Conservation (phyloP, 2,113 vertebrate genomes). For the Canis aureus region DNA sequence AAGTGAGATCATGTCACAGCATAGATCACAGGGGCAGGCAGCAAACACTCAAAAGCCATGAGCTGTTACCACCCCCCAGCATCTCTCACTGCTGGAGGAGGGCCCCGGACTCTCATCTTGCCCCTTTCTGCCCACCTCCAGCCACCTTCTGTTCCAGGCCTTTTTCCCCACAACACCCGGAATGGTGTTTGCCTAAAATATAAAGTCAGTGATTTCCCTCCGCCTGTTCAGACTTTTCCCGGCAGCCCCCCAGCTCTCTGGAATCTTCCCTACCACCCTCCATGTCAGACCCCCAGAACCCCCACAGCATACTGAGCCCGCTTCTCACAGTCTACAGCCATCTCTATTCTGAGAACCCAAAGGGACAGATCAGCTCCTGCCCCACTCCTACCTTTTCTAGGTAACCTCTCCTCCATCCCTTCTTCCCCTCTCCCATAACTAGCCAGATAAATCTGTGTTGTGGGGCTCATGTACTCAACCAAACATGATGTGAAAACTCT, state of each 20-base stretch:
- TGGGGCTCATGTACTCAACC: background rate
- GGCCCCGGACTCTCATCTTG: background rate
- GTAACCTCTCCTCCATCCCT: background rate
- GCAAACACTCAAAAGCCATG: background rate
- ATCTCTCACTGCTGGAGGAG: background rate
- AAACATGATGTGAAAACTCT: background rate
- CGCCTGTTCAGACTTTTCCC: background rate
- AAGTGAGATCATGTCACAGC: accelerated
- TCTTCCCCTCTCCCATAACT: background rate
- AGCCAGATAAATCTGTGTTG: background rate
- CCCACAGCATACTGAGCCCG: background rate
- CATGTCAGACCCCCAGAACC: background rate
- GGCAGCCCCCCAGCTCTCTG: background rate
- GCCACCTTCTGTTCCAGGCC: background rate
- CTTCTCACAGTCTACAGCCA: background rate
- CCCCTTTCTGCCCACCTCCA: background rate
- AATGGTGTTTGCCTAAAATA: background rate
- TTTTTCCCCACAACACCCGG: background rate
- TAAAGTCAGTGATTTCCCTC: background rate
- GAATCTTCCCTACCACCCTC: background rate
- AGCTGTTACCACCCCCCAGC: background rate
- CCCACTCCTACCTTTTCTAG: background rate
- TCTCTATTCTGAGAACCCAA: background rate
- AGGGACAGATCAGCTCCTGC: background rate
- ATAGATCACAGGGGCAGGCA: accelerated